Evolutionary conservation across 2,888 invertebrate genomes (phyloP).

Genomic region (Drosophila testacea): DNA sequence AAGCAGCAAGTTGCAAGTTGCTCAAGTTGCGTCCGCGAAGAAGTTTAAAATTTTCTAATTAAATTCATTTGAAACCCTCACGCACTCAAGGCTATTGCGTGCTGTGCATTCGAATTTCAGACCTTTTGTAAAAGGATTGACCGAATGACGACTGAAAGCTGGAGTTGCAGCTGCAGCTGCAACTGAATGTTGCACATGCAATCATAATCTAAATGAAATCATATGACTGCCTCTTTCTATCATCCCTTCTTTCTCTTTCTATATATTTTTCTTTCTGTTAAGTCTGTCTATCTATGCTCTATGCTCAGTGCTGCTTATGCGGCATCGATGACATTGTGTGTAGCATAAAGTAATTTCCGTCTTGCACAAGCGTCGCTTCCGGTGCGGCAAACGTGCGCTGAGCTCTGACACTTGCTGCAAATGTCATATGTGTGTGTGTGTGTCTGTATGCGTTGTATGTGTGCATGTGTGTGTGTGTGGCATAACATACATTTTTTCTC

Average conservation of each 20-base stretch:
- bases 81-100: slow-evolving; percentile 72
- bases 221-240: slow-evolving; percentile 11
- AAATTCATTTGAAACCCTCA: slow-evolving; percentile 82
- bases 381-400: slow-evolving; percentile 80
- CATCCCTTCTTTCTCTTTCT: not conserved
- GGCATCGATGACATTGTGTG: slow-evolving; percentile 83
- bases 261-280: not conserved
- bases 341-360: slow-evolving; percentile 82
- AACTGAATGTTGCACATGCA: slow-evolving; percentile 54
- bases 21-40: slow-evolving; percentile 61
- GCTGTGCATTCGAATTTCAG: slow-evolving; percentile 60
- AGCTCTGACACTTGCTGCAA: slow-evolving; percentile 78
- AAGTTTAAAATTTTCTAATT: slow-evolving; percentile 79
- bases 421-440: slow-evolving; percentile 50
- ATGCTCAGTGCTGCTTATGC: slow-evolving; percentile 71
- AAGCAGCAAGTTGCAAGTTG: slow-evolving; percentile 28
- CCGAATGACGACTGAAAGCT: slow-evolving; percentile 45
- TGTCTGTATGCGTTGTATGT: slow-evolving; percentile 26
- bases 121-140: slow-evolving; percentile 31
- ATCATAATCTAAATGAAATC: slow-evolving; percentile 51
- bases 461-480: slow-evolving; percentile 36
- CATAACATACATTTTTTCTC: slow-evolving; percentile 58
- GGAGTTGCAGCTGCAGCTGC: slow-evolving; percentile 23
- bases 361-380: slow-evolving; percentile 81
- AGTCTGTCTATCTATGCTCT: slow-evolving; percentile 39